Percentiles rank a stretch among this genome's conserved stretches.
These are phyloP conservation scores for Drosophila carrolli DNA, from an alignment of 1,140 invertebrate species.

Conservation along the genomic window DNA sequence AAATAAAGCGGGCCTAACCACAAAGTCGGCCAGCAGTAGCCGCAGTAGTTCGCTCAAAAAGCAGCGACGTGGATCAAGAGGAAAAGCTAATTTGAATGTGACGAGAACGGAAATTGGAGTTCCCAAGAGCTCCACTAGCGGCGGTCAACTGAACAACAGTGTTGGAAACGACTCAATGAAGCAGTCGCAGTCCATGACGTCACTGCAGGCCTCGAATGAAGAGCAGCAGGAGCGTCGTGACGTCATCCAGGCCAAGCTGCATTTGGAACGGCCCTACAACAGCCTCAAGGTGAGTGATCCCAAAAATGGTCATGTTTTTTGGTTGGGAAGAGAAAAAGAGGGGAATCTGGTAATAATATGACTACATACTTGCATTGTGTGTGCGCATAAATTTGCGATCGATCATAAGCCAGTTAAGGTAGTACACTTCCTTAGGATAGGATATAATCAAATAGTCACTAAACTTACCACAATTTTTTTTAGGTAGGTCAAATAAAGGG, in stretches of 20 bases:
- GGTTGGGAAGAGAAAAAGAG: not conserved
- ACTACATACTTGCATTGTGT: not conserved
- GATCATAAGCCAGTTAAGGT: constrained; percentile 9
- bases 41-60: constrained; percentile 69
- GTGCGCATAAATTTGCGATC: constrained; percentile 46
- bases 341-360: not conserved
- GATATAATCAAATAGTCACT: too few species aligned
- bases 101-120: constrained; percentile 4
- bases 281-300: constrained; percentile 87
- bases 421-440: not conserved
- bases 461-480: too few species aligned
- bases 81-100: constrained; percentile 5
- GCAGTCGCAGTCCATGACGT: constrained; percentile 82
- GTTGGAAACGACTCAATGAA: constrained; percentile 60
- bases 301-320: constrained; percentile 3
- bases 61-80: constrained; percentile 41
- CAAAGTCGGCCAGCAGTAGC: constrained; percentile 62
- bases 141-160: constrained; percentile 9
- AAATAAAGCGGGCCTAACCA: constrained; percentile 25
- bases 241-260: constrained; percentile 77
- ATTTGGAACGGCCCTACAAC: constrained; percentile 87
- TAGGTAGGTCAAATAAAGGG: too few species aligned
- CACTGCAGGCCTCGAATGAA: constrained; percentile 75
- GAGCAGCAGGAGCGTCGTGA: constrained; percentile 73
- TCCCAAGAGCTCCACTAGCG: not conserved